Evolutionary conservation across 1,140 invertebrate species (phyloP), one percentile per base, ranked within the genome.

Genomic region (Polypedilum pembai): DNA sequence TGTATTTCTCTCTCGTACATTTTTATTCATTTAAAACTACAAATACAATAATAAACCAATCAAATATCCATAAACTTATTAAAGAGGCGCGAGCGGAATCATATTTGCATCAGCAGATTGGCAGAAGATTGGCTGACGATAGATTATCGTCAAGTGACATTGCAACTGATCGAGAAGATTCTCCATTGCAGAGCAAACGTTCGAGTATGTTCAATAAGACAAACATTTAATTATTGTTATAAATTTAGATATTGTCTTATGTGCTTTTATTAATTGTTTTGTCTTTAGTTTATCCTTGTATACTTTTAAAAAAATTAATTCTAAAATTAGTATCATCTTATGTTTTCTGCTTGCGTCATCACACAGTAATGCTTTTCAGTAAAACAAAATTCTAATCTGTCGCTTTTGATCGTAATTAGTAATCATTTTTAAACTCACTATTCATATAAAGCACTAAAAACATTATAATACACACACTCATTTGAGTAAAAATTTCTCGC

Each of bases 121-220:
- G 87, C 80, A 84, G 86, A 78, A 84, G 88, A 77, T 83, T 89
- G 81, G 86, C 88, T 80, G 86, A 83, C 82, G 84, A 85, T 79
- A 80, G 85, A 82, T 84, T 83, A 82, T 80, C 85, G 82, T 84
- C 85, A 78, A 84, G 85, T 80, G 86, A 84, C 78, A 84, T 85
- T 80, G 84, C 82, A 81, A 85, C 84, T 79, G 88, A 88, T 79
- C 88, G 89, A 77, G 91, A 92, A 86, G 88, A 90, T 82, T 91
- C 90, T 79, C 90, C 90, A 79, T 87, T 92, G 75, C 90, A 89
- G 83, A 89, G 88, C 79, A 90, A 91, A 84, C 85, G 89, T 85
- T 90, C 89, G 80, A 91, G 91, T 92, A 92, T 81, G 91, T 91
- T 18, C 17, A 20, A 18, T 69, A 69, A 69, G 8, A 69, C 10